Evolutionary conservation across 2,797 vertebrate genomes (phyloP).

Genomic region (Myotis pilosus): DNA sequence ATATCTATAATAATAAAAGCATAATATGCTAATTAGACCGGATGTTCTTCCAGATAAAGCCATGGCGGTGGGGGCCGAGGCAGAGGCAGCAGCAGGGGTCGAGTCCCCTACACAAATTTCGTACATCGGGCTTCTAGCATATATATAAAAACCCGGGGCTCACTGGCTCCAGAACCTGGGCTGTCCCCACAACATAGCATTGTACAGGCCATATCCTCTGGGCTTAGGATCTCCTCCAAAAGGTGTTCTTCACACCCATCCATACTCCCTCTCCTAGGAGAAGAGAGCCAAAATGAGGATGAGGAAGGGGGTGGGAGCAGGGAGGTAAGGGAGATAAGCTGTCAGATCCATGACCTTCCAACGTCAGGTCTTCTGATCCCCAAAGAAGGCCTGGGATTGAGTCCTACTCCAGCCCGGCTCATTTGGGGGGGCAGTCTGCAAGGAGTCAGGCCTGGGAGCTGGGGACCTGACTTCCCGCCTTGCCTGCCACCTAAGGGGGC

Average conservation of each 20-base stretch:
- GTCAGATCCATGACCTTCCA: background rate
- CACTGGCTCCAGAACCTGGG: background rate
- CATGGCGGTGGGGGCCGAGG: too few species aligned
- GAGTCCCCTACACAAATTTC: too few species aligned
- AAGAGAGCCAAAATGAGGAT: background rate
- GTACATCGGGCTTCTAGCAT: too few species aligned
- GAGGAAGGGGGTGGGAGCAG: background rate
- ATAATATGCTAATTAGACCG: too few species aligned
- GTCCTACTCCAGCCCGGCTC: background rate
- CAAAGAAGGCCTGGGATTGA: background rate
- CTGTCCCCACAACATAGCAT: background rate
- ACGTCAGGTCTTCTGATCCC: background rate
- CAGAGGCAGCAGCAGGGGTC: accelerated
- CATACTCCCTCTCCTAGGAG: background rate
- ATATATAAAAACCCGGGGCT: background rate
- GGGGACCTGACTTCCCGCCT: background rate
- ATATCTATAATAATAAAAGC: too few species aligned
- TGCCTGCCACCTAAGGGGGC: background rate
- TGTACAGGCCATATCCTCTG: background rate
- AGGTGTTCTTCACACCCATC: background rate
- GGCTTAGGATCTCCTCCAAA: background rate
- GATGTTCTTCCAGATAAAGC: too few species aligned
- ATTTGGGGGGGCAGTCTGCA: background rate
- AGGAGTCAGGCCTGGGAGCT: background rate
- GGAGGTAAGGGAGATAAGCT: too few species aligned